Conservation (phyloP, 2,888 invertebrate genomes). For the Ectemnius cavifrons region DNA sequence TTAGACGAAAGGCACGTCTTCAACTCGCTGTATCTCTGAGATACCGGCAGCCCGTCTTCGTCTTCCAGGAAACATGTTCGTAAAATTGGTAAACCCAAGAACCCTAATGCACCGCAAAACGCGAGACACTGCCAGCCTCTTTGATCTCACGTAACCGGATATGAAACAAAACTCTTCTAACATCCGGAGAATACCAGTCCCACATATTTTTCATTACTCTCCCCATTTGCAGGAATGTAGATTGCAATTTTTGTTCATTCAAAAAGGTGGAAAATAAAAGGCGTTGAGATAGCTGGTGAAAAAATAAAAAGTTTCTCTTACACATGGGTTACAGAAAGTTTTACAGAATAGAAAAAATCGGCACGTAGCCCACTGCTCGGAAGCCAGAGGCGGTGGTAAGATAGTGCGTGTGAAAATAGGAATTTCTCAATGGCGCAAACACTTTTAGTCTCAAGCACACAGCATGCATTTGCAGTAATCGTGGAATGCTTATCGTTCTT, state of each 20-base stretch:
- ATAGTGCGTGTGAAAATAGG: too few species aligned
- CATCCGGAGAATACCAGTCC: too few species aligned
- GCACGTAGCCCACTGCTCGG: neutral
- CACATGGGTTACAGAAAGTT: neutral
- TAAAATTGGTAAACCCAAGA: slow-evolving; percentile 5
- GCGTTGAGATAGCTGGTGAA: neutral
- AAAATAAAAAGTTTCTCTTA: slow-evolving; percentile 5
- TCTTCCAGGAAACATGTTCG: slow-evolving; percentile 35
- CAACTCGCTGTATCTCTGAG: slow-evolving; percentile 61
- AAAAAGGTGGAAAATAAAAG: slow-evolving; percentile 3
- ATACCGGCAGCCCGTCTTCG: slow-evolving; percentile 50
- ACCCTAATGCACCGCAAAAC: neutral
- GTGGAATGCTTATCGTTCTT: too few species aligned
- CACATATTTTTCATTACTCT: too few species aligned
- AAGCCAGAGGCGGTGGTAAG: too few species aligned
- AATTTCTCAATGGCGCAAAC: too few species aligned
- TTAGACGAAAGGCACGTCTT: slow-evolving; percentile 69
- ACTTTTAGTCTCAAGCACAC: too few species aligned
- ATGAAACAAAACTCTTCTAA: too few species aligned
- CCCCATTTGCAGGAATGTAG: too few species aligned
- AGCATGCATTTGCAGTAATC: too few species aligned
- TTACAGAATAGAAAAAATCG: neutral
- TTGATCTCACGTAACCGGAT: too few species aligned
- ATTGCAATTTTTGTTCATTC: neutral
- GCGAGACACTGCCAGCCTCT: too few species aligned